These are phyloP conservation scores for Falco novaeseelandiae DNA, from an alignment of 2,797 vertebrate genomes.

Conservation along the genomic window DNA sequence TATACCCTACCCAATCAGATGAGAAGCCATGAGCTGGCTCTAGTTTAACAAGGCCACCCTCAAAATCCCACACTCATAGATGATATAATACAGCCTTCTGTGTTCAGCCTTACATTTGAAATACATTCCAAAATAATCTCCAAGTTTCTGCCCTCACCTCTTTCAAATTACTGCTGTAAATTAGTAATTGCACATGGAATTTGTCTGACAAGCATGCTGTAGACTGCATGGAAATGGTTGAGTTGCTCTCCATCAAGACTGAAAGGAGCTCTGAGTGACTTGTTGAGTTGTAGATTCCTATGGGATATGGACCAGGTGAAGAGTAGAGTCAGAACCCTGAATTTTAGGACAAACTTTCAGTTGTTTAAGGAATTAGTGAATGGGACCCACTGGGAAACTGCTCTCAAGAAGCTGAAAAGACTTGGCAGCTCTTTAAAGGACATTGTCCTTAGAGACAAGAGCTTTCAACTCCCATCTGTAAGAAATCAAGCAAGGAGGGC, in stretches of 20 bases:
- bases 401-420: not conserved
- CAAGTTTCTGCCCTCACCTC: not conserved
- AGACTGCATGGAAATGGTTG: not conserved
- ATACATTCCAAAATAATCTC: not conserved
- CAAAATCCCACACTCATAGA: not conserved
- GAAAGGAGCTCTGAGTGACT: not conserved
- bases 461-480: not conserved
- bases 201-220: not conserved
- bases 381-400: not conserved
- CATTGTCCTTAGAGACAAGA: not conserved
- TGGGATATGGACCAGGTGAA: not conserved
- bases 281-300: accelerated
- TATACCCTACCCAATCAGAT: not conserved
- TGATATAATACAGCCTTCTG: not conserved
- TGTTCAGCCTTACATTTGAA: not conserved
- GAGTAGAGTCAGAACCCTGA: not conserved
- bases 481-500: not conserved
- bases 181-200: not conserved
- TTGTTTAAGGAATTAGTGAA: not conserved
- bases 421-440: not conserved
- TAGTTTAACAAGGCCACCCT: not conserved
- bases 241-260: not conserved
- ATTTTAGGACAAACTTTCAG: not conserved
- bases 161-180: not conserved
- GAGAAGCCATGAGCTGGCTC: not conserved